These are phyloP conservation scores for Melanerpes formicivorus DNA, from an alignment of 2,113 vertebrate species.

Conservation along the genomic window DNA sequence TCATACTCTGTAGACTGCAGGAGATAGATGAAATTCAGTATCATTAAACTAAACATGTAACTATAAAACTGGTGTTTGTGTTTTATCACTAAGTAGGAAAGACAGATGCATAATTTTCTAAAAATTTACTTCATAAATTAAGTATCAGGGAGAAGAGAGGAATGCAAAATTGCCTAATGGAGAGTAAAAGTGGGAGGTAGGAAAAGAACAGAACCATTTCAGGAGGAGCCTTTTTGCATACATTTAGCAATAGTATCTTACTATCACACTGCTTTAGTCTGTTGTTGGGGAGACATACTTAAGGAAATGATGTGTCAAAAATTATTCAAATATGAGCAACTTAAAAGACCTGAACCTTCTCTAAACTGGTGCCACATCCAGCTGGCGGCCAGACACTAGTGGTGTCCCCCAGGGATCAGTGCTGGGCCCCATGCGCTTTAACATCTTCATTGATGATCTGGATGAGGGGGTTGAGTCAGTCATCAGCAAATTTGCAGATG, in stretches of 20 bases:
- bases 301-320: constrained; percentile 12
- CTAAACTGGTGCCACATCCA: not conserved
- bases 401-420: too few species aligned
- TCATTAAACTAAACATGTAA: not conserved
- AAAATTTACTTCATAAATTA: not conserved
- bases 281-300: not conserved
- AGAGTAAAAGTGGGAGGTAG: not conserved
- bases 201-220: not conserved
- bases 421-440: too few species aligned
- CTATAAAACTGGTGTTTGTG: not conserved
- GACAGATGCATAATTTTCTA: not conserved
- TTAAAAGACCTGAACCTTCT: constrained; percentile 5
- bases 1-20: not conserved
- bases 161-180: not conserved
- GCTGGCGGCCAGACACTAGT: too few species aligned
- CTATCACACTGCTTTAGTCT: not conserved
- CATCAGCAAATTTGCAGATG: too few species aligned
- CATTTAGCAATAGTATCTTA: not conserved
- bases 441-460: too few species aligned
- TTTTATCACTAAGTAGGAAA: not conserved
- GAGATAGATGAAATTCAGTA: not conserved
- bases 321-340: not conserved
- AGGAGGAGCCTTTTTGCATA: not conserved
- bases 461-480: too few species aligned
- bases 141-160: not conserved